Evolutionary conservation across 2,113 vertebrate genomes (phyloP).

Genomic region (Eurypyga helias): DNA sequence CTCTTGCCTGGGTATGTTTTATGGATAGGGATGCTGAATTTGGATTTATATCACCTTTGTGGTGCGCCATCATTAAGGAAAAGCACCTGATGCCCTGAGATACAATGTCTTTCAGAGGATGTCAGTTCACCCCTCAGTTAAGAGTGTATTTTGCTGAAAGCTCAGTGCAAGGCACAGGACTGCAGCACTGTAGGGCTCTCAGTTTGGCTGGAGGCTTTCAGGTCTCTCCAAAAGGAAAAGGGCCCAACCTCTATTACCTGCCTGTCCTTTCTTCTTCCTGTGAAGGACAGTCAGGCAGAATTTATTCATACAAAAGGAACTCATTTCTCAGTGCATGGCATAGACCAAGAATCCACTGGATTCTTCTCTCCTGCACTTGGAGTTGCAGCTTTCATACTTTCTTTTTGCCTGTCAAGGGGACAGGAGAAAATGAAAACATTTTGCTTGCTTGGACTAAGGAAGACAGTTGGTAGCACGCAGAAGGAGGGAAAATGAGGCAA

Average conservation of each 20-base stretch:
- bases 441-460: background rate
- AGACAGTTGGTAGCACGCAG: background rate
- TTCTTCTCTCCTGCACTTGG: background rate
- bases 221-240: background rate
- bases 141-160: background rate
- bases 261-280: background rate
- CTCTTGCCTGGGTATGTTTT: background rate
- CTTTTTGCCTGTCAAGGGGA: background rate
- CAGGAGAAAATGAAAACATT: background rate
- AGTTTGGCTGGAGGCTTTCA: background rate
- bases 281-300: background rate
- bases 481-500: background rate
- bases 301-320: background rate
- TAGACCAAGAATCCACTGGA: background rate
- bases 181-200: background rate
- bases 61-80: background rate
- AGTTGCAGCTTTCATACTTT: background rate
- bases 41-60: background rate
- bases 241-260: background rate
- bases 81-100: background rate
- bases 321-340: background rate
- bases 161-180: background rate
- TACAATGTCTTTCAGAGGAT: fast-evolving
- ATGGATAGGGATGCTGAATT: background rate
- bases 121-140: background rate